Conservation (phyloP, 2,888 invertebrate genomes). For the Ophonus ardosiacus region DNA sequence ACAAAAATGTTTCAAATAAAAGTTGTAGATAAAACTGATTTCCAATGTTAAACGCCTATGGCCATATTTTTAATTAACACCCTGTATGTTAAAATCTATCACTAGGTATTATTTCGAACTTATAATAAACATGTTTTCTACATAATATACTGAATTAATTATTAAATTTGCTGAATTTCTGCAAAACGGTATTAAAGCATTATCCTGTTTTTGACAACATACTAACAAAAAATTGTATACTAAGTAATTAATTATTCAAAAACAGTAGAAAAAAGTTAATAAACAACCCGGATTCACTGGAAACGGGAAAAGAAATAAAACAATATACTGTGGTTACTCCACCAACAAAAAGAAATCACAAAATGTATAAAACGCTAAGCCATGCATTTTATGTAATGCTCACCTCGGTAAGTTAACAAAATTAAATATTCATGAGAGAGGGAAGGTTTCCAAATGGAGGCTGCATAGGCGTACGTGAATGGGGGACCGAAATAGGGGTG, state of each 20-base stretch:
- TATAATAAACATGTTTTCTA: too few species aligned
- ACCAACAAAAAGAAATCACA: constrained; percentile 18
- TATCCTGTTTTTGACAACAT: background rate
- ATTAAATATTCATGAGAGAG: constrained; percentile 21
- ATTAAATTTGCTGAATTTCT: too few species aligned
- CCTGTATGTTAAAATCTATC: too few species aligned
- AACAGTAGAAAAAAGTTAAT: background rate
- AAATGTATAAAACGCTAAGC: constrained; percentile 19
- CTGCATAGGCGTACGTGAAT: constrained; percentile 4
- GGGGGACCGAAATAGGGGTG: background rate
- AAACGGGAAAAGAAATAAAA: background rate
- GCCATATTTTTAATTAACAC: too few species aligned
- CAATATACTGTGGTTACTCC: background rate
- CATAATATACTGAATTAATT: too few species aligned
- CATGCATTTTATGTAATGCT: constrained; percentile 5
- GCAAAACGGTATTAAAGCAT: background rate
- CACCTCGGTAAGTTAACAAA: constrained; percentile 18
- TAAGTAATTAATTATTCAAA: constrained; percentile 7
- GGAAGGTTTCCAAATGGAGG: background rate
- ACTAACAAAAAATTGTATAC: background rate
- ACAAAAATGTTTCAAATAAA: too few species aligned
- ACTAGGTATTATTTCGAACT: too few species aligned
- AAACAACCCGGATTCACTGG: constrained; percentile 7
- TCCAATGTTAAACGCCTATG: too few species aligned
- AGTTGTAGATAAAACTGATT: too few species aligned